Percentiles rank a stretch among this genome's conserved stretches.
Conservation (phyloP, 1,140 invertebrate species). For the Bombus affinis region DNA sequence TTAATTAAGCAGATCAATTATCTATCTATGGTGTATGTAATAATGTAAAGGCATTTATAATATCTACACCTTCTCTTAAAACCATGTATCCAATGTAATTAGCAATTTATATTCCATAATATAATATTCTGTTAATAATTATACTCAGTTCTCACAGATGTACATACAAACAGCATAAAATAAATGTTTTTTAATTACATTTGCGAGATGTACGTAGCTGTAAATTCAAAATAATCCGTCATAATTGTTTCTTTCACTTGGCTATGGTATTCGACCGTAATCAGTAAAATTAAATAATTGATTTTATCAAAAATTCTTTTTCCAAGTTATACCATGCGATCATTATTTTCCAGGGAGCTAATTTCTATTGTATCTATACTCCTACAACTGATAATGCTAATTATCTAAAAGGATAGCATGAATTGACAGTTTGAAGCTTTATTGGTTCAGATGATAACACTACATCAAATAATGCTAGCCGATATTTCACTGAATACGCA, state of each 20-base stretch:
- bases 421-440: not conserved
- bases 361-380: not conserved
- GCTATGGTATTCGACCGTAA: no score
- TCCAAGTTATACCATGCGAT: no score
- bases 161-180: not conserved
- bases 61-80: no score
- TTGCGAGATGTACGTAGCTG: not conserved
- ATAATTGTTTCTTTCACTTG: no score
- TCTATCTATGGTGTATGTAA: no score
- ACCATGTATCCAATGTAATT: not conserved
- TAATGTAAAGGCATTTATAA: no score
- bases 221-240: no score
- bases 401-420: not conserved
- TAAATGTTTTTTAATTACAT: not conserved
- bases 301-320: no score
- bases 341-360: not conserved
- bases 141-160: not conserved
- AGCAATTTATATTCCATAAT: not conserved
- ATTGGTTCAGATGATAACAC: not conserved
- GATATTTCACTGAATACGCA: not conserved
- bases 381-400: not conserved
- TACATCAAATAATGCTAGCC: not conserved
- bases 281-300: no score
- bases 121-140: not conserved
- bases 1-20: no score